These are phyloP conservation scores for Astur gentilis DNA, from an alignment of 2,113 vertebrate species.

Conservation along the genomic window DNA sequence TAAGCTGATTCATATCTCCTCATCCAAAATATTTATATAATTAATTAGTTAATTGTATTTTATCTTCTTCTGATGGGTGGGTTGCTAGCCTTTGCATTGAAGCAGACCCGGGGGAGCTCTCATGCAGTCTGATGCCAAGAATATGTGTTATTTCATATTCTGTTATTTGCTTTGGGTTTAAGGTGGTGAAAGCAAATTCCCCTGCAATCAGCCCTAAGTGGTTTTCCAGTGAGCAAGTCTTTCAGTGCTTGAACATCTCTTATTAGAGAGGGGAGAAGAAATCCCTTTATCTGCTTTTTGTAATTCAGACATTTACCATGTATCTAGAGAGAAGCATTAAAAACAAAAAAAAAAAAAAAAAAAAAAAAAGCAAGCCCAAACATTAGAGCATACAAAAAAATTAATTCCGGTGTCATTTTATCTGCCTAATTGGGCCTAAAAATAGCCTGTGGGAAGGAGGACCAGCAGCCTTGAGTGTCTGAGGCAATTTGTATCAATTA, in stretches of 20 bases:
- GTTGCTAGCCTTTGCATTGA: neutral
- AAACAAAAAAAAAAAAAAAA: neutral
- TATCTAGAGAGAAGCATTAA: neutral
- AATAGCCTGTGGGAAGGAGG: constrained; percentile 14
- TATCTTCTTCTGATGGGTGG: neutral
- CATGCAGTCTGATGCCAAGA: neutral
- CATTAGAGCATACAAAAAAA: neutral
- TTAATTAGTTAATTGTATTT: constrained; percentile 6
- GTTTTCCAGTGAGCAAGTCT: neutral
- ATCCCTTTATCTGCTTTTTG: neutral
- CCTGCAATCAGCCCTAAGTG: neutral
- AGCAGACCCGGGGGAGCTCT: neutral
- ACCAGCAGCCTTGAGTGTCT: neutral
- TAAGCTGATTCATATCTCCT: neutral
- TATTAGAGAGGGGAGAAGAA: neutral
- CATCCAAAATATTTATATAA: constrained; percentile 1
- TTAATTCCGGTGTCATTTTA: neutral
- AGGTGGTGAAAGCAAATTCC: constrained; percentile 34
- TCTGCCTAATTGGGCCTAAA: neutral
- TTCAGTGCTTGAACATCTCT: neutral
- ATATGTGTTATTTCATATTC: constrained; percentile 33
- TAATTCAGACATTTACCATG: neutral
- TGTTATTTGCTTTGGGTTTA: constrained; percentile 36
- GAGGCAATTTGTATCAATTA: constrained; percentile 30
- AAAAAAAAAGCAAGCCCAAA: neutral